Conservation (phyloP, 1,140 invertebrate species). For the Mamestra configurata region DNA sequence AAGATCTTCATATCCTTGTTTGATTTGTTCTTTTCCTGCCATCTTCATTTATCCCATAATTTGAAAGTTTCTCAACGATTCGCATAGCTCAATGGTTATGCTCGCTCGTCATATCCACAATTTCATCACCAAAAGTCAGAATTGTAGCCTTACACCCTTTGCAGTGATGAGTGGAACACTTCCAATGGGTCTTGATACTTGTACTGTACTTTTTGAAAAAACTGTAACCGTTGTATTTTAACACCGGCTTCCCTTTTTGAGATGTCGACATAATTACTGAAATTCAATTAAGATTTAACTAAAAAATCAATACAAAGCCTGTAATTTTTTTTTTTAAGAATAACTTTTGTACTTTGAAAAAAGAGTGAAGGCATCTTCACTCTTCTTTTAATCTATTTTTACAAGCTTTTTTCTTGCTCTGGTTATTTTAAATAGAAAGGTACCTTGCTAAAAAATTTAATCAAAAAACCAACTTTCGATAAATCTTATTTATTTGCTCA, state of each 20-base stretch:
- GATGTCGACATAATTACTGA: conserved; percentile 14
- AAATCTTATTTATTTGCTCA: too few species aligned
- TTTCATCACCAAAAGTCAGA: background rate
- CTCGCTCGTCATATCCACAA: background rate
- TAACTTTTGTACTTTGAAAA: too few species aligned
- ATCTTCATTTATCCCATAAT: too few species aligned
- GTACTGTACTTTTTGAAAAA: conserved; percentile 5
- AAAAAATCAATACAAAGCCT: background rate
- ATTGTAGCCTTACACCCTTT: conserved; percentile 55
- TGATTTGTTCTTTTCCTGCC: too few species aligned
- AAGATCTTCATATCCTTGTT: too few species aligned
- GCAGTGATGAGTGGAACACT: conserved; percentile 58
- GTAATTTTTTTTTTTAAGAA: too few species aligned
- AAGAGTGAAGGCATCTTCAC: background rate
- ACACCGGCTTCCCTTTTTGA: conserved; percentile 13
- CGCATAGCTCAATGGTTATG: conserved; percentile 20
- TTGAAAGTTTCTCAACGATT: too few species aligned
- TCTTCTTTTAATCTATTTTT: too few species aligned
- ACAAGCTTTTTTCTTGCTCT: too few species aligned
- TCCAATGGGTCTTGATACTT: conserved; percentile 49
- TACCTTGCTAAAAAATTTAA: too few species aligned
- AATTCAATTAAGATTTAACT: background rate
- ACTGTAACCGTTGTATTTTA: conserved; percentile 7
- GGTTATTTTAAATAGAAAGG: too few species aligned
- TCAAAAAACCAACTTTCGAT: too few species aligned